These are phyloP conservation scores for Tiliqua scincoides DNA, from an alignment of 2,113 vertebrate genomes.

Conservation along the genomic window DNA sequence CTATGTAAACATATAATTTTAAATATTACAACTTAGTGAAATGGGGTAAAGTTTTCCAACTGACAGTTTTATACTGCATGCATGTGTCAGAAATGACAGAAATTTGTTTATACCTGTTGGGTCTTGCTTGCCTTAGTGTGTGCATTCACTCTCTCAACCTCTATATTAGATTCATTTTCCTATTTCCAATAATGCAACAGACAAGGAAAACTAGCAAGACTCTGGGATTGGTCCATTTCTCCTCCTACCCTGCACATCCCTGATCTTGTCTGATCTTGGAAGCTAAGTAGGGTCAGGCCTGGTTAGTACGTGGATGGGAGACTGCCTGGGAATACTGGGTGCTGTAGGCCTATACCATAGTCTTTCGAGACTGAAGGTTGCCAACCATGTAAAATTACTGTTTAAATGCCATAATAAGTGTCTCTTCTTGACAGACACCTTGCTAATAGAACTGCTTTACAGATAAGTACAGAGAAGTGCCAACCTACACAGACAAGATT, in stretches of 20 bases:
- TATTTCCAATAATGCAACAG: background rate
- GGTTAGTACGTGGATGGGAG: too few species aligned
- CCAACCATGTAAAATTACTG: too few species aligned
- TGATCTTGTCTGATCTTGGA: too few species aligned
- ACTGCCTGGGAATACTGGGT: too few species aligned
- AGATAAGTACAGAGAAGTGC: background rate
- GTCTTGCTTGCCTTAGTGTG: background rate
- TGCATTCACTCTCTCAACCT: background rate
- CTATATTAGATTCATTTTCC: background rate
- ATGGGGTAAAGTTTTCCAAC: background rate
- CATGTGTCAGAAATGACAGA: background rate
- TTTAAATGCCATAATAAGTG: background rate
- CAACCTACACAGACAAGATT: background rate
- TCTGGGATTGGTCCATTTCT: background rate
- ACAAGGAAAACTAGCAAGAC: background rate
- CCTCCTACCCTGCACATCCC: too few species aligned
- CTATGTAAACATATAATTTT: background rate
- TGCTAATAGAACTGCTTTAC: background rate
- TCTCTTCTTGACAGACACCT: too few species aligned
- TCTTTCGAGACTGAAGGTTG: too few species aligned
- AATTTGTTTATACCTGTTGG: background rate
- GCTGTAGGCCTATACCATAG: too few species aligned
- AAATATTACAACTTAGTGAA: background rate
- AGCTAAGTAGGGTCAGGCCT: too few species aligned
- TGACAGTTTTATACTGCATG: background rate